Conservation (phyloP, 2,797 vertebrate genomes). For the Molothrus ater region DNA sequence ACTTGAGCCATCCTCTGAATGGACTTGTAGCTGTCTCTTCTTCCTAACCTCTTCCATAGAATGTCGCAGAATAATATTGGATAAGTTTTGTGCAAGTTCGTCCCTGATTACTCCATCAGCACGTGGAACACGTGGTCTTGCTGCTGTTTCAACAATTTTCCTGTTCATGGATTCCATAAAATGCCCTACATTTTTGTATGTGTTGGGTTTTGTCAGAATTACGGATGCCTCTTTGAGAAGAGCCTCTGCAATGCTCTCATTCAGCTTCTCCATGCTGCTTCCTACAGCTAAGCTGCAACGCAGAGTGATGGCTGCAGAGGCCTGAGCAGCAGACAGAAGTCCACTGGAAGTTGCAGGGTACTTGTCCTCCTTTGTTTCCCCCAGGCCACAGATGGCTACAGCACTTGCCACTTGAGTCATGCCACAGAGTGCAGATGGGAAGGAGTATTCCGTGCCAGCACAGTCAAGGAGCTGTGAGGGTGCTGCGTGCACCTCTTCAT, state of each 20-base stretch:
- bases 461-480: background rate
- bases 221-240: conserved; percentile 86
- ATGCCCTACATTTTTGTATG: conserved; percentile 83
- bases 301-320: conserved; percentile 80
- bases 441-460: conserved; percentile 79
- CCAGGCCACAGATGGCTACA: conserved; percentile 86
- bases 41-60: conserved; percentile 87
- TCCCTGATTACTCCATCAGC: conserved; percentile 80
- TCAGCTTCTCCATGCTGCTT: conserved; percentile 82
- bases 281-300: conserved; percentile 82
- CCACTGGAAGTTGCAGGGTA: conserved; percentile 77
- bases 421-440: conserved; percentile 89
- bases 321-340: conserved; percentile 83
- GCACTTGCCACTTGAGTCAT: conserved; percentile 92
- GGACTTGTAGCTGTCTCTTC: conserved; percentile 72
- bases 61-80: conserved; percentile 87
- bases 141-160: conserved; percentile 85
- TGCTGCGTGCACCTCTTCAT: conserved; percentile 53
- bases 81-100: conserved; percentile 87
- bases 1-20: conserved; percentile 63
- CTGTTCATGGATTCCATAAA: conserved; percentile 86
- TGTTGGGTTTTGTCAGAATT: conserved; percentile 83
- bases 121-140: conserved; percentile 76
- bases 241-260: conserved; percentile 85
- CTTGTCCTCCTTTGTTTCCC: conserved; percentile 75